These are phyloP conservation scores for Caenorhabditis inopinata DNA, from an alignment of 1,140 invertebrate species.

Conservation along the genomic window DNA sequence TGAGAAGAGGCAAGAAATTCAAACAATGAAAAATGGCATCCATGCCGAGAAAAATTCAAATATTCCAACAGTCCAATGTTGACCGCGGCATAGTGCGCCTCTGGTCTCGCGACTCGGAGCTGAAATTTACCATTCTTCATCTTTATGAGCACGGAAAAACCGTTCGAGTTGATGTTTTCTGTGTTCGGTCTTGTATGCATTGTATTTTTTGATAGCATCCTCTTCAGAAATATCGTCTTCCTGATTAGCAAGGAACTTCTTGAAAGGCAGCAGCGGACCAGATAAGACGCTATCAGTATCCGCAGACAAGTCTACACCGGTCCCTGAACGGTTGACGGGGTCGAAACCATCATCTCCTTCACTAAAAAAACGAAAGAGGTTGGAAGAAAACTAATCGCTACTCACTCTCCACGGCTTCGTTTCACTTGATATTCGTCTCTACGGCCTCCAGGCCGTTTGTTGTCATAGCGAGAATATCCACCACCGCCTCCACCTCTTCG, in stretches of 20 bases:
- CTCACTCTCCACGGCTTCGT: constrained; percentile 51
- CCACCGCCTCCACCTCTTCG: neutral
- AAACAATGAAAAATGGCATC: neutral
- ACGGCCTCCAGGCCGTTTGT: constrained; percentile 8
- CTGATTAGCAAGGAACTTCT: constrained; percentile 90
- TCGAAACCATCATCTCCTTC: constrained; percentile 49
- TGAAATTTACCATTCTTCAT: constrained; percentile 92
- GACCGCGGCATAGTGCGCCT: constrained; percentile 71
- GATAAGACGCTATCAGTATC: neutral
- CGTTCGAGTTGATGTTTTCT: constrained; percentile 92
- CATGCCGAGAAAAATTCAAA: neutral
- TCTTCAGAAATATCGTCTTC: constrained; percentile 96
- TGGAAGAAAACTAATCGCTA: neutral
- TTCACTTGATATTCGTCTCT: constrained; percentile 50
- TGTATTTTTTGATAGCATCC: constrained; percentile 93
- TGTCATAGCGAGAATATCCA: neutral
- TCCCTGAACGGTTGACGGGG: neutral
- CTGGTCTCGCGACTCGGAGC: neutral
- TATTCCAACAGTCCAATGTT: neutral
- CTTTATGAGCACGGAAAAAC: constrained; percentile 97
- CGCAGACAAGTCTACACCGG: constrained; percentile 36
- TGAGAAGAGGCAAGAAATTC: neutral
- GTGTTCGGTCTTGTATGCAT: constrained; percentile 97
- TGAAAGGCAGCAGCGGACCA: constrained; percentile 82
- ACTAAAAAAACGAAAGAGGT: constrained; percentile 27